Evolutionary conservation across 2,888 invertebrate species (phyloP), one percentile per base, ranked within the genome.

Genomic region (Coleophora flavipennella): DNA sequence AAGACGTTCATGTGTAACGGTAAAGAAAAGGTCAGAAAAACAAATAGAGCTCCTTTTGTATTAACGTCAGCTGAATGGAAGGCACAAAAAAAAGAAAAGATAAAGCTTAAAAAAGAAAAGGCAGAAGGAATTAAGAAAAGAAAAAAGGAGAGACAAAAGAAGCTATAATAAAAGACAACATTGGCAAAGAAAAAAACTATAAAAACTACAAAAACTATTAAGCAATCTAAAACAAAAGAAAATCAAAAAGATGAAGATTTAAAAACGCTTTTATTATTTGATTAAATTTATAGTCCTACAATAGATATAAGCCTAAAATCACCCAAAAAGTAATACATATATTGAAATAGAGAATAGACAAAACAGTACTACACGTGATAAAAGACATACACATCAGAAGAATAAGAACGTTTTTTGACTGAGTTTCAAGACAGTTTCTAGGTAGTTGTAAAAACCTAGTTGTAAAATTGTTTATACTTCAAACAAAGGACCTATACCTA

Each of bases 81-180:
- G 33, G 44, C 32, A 9, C 33, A 45, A 39, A 42, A 45, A 39
- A 35, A 14, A 25, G 34, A 43, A 39, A 46, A 46, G 40, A 34
- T 33, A 33, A 40, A 35, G 38, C 35, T 39, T 1, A 43, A 44
- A 38, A 29, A 29, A 34, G 39, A 46, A 36, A 44, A 44, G 33
- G 41, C 31, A 40, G 43, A 45, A 43, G 43, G 45, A n/a, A 43
- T 47, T 26, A 37, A 39, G 31, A 48, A 42, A 41, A 40, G 39
- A 41, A 44, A 44, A 39, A 39, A 41, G 38, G 35, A 38, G 31
- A 37, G 36, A 36, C 13, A 33, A 33, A 33, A 33, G 3, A 27
- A 33, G 33, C 4, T 6, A 33, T 13, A 13, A 13, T 11, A 12
- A 33, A 9, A 4, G 13, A 33, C 9, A 12, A 9, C n/a, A n/a